A percentile compares a stretch with the other conserved stretches of the same genome.
These are phyloP conservation scores for Daptonema setosum DNA, from an alignment of 2,888 invertebrate species.

Conservation along the genomic window DNA sequence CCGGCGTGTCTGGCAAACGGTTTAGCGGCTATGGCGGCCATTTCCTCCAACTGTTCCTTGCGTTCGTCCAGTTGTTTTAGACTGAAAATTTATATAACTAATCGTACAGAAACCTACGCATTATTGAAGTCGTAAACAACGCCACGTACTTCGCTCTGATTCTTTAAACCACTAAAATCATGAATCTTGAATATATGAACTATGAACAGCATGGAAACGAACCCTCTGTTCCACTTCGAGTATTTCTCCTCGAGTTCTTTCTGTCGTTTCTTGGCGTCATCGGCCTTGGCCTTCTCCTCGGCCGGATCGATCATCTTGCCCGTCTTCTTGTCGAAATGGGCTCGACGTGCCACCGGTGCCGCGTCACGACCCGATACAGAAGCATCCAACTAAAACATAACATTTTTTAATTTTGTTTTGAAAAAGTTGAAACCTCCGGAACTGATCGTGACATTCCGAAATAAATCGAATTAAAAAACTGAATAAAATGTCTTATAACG, in stretches of 20 bases:
- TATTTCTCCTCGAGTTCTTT: constrained; percentile 22
- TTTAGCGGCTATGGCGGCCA: constrained; percentile 60
- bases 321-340: constrained; percentile 37
- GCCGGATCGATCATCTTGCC: constrained; percentile 35
- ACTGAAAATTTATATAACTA: constrained; percentile 13
- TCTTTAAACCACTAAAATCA: neutral
- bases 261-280: constrained; percentile 19
- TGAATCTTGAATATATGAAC: neutral
- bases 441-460: neutral
- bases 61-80: constrained; percentile 49
- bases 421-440: neutral
- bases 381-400: constrained; percentile 4
- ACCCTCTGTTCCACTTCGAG: constrained; percentile 20
- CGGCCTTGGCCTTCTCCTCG: constrained; percentile 13
- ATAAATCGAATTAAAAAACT: neutral
- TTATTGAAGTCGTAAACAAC: neutral
- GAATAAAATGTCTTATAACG: neutral
- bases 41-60: constrained; percentile 46
- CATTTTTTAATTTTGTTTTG: constrained; percentile 1
- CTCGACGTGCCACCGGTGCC: constrained; percentile 13
- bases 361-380: constrained; percentile 13
- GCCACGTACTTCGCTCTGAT: neutral
- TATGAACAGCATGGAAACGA: constrained; percentile 8
- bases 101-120: neutral
- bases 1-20: constrained; percentile 65